Conservation (phyloP, 2,888 invertebrate species). For the Aspidapion aeneum region DNA sequence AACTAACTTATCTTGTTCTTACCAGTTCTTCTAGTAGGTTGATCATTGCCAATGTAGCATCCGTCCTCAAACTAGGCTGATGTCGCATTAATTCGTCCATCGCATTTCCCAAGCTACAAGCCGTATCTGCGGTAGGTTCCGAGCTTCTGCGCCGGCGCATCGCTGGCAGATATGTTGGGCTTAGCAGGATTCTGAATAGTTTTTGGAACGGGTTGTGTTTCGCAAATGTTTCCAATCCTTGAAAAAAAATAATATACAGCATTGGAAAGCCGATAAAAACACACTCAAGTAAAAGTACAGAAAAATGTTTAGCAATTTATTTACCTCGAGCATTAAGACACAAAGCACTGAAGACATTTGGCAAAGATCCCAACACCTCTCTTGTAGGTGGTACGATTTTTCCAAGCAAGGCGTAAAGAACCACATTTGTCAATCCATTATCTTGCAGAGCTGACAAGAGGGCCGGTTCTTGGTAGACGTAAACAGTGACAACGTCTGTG, state of each 20-base stretch:
- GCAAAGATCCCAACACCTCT: constrained; percentile 77
- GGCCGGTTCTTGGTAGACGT: constrained; percentile 80
- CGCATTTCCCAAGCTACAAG: constrained; percentile 79
- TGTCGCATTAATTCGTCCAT: constrained; percentile 90
- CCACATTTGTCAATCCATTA: constrained; percentile 80
- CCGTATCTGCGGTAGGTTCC: constrained; percentile 76
- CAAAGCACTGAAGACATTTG: constrained; percentile 82
- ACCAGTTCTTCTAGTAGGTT: constrained; percentile 73
- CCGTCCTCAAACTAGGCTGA: constrained; percentile 75
- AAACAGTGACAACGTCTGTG: constrained; percentile 83
- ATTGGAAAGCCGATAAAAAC: background rate
- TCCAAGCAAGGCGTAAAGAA: constrained; percentile 74
- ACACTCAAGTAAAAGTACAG: background rate
- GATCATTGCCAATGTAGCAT: constrained; percentile 77
- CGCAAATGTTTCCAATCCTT: constrained; percentile 72
- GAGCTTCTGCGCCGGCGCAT: constrained; percentile 79
- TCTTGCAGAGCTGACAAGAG: constrained; percentile 81
- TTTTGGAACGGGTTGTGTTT: constrained; percentile 78
- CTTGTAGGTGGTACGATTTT: constrained; percentile 77
- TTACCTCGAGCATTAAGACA: constrained; percentile 70
- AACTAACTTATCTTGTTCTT: too few relatives aligned
- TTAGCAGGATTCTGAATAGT: constrained; percentile 74
- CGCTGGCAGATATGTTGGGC: constrained; percentile 78
- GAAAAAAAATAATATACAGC: background rate
- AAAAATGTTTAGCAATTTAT: background rate